Base-by-base conservation (phyloP, 2,113 vertebrate species). In the Tyto alba region DNA sequence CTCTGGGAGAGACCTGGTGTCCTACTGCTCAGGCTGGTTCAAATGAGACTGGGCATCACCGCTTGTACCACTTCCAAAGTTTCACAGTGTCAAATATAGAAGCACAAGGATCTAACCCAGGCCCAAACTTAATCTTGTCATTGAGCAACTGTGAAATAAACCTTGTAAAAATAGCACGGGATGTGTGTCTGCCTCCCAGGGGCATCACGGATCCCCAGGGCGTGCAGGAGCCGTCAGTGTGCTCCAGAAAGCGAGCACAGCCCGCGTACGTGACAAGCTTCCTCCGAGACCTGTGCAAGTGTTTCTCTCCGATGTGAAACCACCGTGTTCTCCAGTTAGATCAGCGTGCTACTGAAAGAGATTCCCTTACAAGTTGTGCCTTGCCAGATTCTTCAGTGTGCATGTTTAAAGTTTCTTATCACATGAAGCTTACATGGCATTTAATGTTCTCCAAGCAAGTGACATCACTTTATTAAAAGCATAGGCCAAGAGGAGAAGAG, bases 191-290 rank as follows among this genome's bases (percentile, higher is more conserved):
- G 83, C 53, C 78, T 78, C 45, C 47, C 66, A 52, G 89, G 66
- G 80, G 67, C 40, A 75, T 13, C 2, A 2, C 1, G 3, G 94
- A 57, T 64, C 40, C 59, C 53, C 26, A 22, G 38, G 6, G 48
- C 0, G 0, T 16, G 45, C 80, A 87, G 68, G 55, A 96, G 67
- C 53, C 2, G 0, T 10, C 80, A 9, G 43, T 0, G 0, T 16
- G 76, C 89, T 92, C 76, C 64, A 69, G 62, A 92, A 79, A 76
- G 41, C 0, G 0, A 91, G 43, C 62, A 48, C 75, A 85, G 71
- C 36, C 47, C 0, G 0, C 1, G 4, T 41, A 41, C 3, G 10
- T 62, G 64, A 27, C 45, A 22, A 85, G 29, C 30, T 21, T 89
- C 52, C 91, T 72, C 56, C 68, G 67, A 71, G 52, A 81, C 38